Evolutionary conservation across 2,797 vertebrate genomes (phyloP), one percentile per base, ranked within the genome.

Genomic region (Sebastes hubbsi): DNA sequence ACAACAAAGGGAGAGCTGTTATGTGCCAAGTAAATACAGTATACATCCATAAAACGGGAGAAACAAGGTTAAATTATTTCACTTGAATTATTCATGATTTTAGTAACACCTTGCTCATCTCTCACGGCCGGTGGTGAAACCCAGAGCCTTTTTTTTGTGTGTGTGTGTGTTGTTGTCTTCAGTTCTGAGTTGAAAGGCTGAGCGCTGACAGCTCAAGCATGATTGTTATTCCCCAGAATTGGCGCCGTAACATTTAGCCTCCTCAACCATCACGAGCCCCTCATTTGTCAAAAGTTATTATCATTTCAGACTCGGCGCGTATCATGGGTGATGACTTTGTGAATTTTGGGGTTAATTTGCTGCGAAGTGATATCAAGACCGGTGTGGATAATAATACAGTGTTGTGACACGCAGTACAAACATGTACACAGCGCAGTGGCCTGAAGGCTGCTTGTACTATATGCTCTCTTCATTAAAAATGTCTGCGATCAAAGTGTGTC

Each of bases 1-100:
- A 93, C 89, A 92, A 92, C 92, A 92, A 91, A 94, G 90, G 88
- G 30, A 69, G 83, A 49, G 72, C 71, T 66, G 85, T 82, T 87
- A 81, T 2, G 73, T 34, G 71, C 46, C 49, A 2, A 79, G 83
- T 89, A 90, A 90, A 93, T 84, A 88, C 83, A 84, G 69, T 75
- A 60, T 49, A 29, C 25, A 20, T 81, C 63, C 71, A 73, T 52
- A 82, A 87, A 85, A 27, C 1, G 7, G 63, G 56, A 77, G 62
- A 72, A 78, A 66, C 38, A 7, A 73, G 78, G 82, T 68, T n/a
- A 38, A 66, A 81, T 91, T 34, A 82, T 87, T 85, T 63, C 2
- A 4, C 20, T 20, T 86, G 86, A 87, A 94, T 92, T 82, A 92
- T 93, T 91, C 82, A 94, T 88, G 30, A 27, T 58, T 72, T 9